Conservation (phyloP, 2,113 vertebrate genomes). For the Scolopax mira region DNA sequence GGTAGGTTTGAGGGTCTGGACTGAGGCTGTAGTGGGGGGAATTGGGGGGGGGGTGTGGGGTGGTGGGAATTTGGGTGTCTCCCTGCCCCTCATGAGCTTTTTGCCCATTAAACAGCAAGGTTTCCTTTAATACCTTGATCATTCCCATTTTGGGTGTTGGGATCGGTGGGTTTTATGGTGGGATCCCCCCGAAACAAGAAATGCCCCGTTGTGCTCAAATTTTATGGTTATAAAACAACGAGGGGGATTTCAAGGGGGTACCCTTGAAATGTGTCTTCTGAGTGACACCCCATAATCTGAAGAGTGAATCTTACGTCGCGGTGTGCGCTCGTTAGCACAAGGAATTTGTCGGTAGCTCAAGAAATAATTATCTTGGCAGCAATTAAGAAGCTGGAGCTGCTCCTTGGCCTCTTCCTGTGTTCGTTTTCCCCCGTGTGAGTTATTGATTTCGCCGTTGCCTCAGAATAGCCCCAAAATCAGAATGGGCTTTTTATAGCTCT, state of each 20-base stretch:
- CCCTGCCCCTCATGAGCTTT: fast-evolving
- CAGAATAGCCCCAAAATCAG: fast-evolving
- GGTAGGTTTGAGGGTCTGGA: too few species aligned
- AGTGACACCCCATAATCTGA: too few species aligned
- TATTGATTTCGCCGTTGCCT: background rate
- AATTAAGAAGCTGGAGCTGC: background rate
- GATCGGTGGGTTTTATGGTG: background rate
- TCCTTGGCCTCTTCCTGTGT: background rate
- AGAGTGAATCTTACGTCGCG: fast-evolving
- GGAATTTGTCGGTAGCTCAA: background rate
- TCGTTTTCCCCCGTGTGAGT: fast-evolving
- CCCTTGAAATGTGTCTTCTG: too few species aligned
- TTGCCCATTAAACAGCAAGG: fast-evolving
- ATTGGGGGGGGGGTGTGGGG: too few species aligned
- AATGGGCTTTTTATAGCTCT: background rate
- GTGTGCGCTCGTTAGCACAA: fast-evolving
- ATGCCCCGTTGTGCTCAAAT: fast-evolving
- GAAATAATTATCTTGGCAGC: background rate
- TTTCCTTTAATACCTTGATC: fast-evolving
- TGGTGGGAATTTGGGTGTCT: background rate
- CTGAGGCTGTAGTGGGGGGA: too few species aligned
- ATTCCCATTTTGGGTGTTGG: fast-evolving
- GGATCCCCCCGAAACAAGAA: fast-evolving
- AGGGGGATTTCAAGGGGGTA: too few species aligned
- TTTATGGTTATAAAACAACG: background rate